Evolutionary conservation across 2,888 invertebrate species (phyloP), one percentile per base, ranked within the genome.

Genomic region (Tetramorium bicarinatum): DNA sequence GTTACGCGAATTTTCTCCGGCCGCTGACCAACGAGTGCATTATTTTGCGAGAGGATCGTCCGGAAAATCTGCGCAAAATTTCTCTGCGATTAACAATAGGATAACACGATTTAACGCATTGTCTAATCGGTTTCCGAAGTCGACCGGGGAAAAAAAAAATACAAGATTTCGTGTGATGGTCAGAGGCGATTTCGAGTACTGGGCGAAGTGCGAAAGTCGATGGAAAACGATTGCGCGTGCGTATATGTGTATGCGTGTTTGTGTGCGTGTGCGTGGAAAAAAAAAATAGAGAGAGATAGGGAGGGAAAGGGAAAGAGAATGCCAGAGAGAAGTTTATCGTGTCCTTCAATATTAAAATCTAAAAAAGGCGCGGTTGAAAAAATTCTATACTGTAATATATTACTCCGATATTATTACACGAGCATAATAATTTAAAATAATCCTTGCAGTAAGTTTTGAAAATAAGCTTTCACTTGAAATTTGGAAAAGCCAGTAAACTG

Each of bases 1-100:
- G 76, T 82, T 72, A 69, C 76, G 72, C 80, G 80, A 77, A 56
- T 80, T 81, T 79, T 49, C 67, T 56, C 47, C 52, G 81, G 64
- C 62, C 79, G 77, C 79, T 41, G 79, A 82, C 77, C 64, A 74
- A 79, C 79, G 79, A 82, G 69, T 69, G 66, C 21, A 75, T 61
- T 69, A 49, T 25, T 25, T 62, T 62, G 74, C 49, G 71, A 76
- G 71, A 72, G 76, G 56, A 64, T 84, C 77, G 59, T 59, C 72
- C 79, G 72, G 25, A 29, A 34, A 34, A 25, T 59, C 38, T 4
- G 47, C 18, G 72, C 18, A 25, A 61, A n/a, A 47, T 21, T 59
- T 34, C 15, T 38, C 41, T 25, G 34, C 69, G 47, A 9, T 56
- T 69, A 29, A 71, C 47, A 34, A 18, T 38, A 52, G 34, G 15